Evolutionary conservation across 2,797 vertebrate genomes (phyloP).

Genomic region (Botia almorhae): DNA sequence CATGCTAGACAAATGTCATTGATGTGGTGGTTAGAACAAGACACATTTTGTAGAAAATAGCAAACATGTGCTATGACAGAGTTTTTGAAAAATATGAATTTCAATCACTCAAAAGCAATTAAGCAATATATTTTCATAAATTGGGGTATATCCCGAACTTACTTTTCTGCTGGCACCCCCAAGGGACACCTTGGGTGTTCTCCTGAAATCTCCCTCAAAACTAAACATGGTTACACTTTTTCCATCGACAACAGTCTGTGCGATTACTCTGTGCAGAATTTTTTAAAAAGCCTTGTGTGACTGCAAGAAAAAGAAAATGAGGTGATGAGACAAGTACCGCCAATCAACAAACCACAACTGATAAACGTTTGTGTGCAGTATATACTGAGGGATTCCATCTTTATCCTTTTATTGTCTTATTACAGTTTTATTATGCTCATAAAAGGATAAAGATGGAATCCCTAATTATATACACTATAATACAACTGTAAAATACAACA

Average conservation of each 20-base stretch:
- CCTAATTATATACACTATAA: too few species aligned
- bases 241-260: conserved; percentile 78
- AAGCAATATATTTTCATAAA: background rate
- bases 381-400: too few species aligned
- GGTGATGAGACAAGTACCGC: background rate
- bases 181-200: conserved; percentile 96
- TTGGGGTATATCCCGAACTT: conserved; percentile 42
- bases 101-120: background rate
- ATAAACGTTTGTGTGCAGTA: too few species aligned
- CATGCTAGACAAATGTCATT: too few species aligned
- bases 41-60: background rate
- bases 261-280: background rate
- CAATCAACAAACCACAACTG: too few species aligned
- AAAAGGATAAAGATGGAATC: too few species aligned
- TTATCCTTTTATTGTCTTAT: too few species aligned
- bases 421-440: too few species aligned
- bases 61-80: background rate
- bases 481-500: too few species aligned
- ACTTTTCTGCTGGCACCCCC: conserved; percentile 97
- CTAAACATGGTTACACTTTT: conserved; percentile 94
- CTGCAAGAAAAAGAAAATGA: background rate
- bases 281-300: conserved; percentile 9
- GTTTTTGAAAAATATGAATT: background rate
- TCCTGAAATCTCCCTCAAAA: conserved; percentile 98
- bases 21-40: too few species aligned